Conservation (phyloP, 2,888 invertebrate genomes). For the Latrodectus elegans region DNA sequence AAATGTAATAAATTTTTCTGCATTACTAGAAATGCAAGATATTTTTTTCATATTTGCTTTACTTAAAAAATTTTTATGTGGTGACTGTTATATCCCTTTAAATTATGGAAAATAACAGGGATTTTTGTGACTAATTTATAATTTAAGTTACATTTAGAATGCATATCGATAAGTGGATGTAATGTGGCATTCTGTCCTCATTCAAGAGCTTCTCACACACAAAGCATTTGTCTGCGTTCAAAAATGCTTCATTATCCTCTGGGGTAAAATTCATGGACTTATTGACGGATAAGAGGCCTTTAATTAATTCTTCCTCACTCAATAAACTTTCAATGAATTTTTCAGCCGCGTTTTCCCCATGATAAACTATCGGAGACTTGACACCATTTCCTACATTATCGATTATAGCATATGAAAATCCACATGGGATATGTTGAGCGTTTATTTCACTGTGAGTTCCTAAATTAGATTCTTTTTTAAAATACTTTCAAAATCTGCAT, state of each 20-base stretch:
- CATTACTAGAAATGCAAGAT: background rate
- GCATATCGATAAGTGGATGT: background rate
- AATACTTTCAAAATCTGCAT: slow-evolving; percentile 7
- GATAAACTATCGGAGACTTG: slow-evolving; percentile 15
- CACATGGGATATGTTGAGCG: background rate
- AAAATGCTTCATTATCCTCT: background rate
- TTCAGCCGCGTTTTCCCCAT: slow-evolving; percentile 4
- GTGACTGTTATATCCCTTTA: slow-evolving; percentile 5
- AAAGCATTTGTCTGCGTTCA: background rate
- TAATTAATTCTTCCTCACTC: background rate
- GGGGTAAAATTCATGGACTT: background rate
- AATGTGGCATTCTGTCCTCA: background rate
- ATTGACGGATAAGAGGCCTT: background rate
- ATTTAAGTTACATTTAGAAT: background rate
- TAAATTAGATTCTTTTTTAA: background rate
- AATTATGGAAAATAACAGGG: slow-evolving; percentile 4
- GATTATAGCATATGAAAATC: background rate
- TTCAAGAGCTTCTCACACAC: background rate
- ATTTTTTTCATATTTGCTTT: background rate
- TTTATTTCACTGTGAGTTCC: background rate
- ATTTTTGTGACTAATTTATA: background rate
- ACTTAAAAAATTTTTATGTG: background rate
- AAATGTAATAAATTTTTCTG: background rate
- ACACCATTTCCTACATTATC: background rate
- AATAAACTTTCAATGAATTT: background rate